Evolutionary conservation across 2,113 vertebrate genomes (phyloP), one percentile per base, ranked within the genome.

Genomic region (Colaptes auratus): DNA sequence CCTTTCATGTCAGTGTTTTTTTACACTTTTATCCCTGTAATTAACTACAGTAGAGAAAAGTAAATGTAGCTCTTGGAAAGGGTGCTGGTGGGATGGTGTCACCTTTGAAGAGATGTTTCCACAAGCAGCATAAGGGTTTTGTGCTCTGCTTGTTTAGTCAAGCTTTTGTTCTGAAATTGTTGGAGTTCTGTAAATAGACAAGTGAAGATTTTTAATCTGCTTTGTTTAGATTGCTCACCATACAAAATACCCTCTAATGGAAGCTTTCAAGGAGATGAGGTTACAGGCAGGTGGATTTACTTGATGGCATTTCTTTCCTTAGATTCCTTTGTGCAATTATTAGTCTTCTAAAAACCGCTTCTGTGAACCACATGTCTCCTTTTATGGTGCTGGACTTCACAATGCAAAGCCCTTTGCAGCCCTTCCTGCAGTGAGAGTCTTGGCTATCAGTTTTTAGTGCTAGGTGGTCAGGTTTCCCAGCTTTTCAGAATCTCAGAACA

Each of bases 1-100:
- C 75, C 75, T 92, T 96, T 94, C 71, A 56, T 90, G 74, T 92
- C 64, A 80, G 88, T 93, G 82, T 90, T 96, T 85, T 86, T 61
- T 88, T 91, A 93, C 95, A 93, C 69, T 94, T 91, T 96, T 97
- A 85, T 95, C 39, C 90, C 73, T 91, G n/a, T 97, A 95, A 96
- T 94, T 95, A 96, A 80, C 82, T 90, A 79, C 2, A 59, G 42
- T 93, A 77, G 93, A 86, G 86, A 87, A 92, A 94, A 96, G 53
- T 92, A 91, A 93, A 92, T 93, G 63, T 93, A 90, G 82, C 63
- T 88, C 75, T 97, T 94, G 59, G 91, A 96, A 93, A 56, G 79
- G 4, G 28, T 75, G 31, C 66, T 69, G 79, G 70, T 92, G 60
- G n/a, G 46, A 95, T 90, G 73, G 52, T 73, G 55, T 77, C 70